Base-by-base conservation (phyloP, 1,140 invertebrate genomes). In the Lordiphosa clarofinis region DNA sequence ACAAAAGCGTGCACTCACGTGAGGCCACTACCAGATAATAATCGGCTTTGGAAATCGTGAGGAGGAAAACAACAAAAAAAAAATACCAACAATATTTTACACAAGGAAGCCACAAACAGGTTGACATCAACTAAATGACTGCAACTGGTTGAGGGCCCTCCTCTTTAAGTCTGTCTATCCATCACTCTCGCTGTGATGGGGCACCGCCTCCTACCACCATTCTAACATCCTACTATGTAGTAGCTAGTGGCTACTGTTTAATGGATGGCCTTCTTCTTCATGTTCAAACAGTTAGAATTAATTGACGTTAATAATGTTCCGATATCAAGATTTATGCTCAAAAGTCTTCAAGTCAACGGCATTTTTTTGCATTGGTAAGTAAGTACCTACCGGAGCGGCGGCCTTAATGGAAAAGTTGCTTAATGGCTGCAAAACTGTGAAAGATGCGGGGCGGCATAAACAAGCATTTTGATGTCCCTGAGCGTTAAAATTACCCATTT, bases 291-390 rank as follows among this genome's bases (percentile, higher is more conserved):
- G 76, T 81, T 81, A 64, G 67, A 84, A 81, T 81, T 81, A 81
- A 81, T 76, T 81, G 76, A 81, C 76, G 78, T 81, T 84, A 81
- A 81, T 81, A 81, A 81, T 81, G 76, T 76, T 68, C 53, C 78
- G 59, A 81, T 81, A 81, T 84, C 78, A 53, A 84, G 76, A 81
- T 76, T 76, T 66, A 67, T 67, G 42, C 47, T 24, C 54, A 35
- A 40, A 13, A 39, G 37, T 31, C 54, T 40, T 47, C 21, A 24
- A 24, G 21, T 7, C 15, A 61, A 36, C 59, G 62, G 61, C 54
- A 64, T 28, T 54, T 54, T 35, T 43, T 39, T 63, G 28, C 35
- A 50, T 36, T 50, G 19, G 19, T 15, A n/a, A 37, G 5, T 35
- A 21, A 9, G 6, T 49, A 5, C 35, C 35, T 7, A 19, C 19